Percentiles rank a stretch among this genome's conserved stretches.
These are phyloP conservation scores for Leucosticte australis DNA, from an alignment of 2,113 vertebrate species.

Conservation along the genomic window DNA sequence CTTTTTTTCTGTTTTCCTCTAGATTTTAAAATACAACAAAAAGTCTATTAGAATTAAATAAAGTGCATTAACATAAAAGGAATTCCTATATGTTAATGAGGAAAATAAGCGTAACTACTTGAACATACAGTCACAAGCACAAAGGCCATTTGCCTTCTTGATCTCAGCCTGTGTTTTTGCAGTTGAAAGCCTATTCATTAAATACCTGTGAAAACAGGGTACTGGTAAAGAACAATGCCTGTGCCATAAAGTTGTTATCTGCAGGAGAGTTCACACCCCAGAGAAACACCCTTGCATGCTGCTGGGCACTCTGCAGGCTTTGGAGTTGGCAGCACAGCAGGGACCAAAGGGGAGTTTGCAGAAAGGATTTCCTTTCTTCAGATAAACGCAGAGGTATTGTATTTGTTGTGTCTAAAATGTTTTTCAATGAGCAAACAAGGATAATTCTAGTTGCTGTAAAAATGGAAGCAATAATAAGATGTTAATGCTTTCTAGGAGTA, in stretches of 20 bases:
- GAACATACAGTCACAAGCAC: not conserved
- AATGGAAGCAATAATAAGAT: not conserved
- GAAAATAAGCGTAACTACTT: not conserved
- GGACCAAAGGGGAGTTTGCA: not conserved
- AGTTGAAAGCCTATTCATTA: not conserved
- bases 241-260: not conserved
- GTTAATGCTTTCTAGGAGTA: not conserved
- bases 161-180: not conserved
- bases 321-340: not conserved
- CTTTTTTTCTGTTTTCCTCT: constrained; percentile 46
- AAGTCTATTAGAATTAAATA: not conserved
- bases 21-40: not conserved
- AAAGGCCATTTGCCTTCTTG: constrained; percentile 14
- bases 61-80: not conserved
- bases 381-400: not conserved
- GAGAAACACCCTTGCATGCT: not conserved
- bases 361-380: constrained; percentile 7
- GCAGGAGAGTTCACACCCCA: not conserved
- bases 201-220: not conserved
- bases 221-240: not conserved
- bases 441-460: not conserved
- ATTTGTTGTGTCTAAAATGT: not conserved
- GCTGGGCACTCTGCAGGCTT: not conserved
- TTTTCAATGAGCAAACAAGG: not conserved
- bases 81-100: not conserved